Conservation (phyloP, 92 coral and sea anemone species). For the Parazoanthus swiftii region DNA sequence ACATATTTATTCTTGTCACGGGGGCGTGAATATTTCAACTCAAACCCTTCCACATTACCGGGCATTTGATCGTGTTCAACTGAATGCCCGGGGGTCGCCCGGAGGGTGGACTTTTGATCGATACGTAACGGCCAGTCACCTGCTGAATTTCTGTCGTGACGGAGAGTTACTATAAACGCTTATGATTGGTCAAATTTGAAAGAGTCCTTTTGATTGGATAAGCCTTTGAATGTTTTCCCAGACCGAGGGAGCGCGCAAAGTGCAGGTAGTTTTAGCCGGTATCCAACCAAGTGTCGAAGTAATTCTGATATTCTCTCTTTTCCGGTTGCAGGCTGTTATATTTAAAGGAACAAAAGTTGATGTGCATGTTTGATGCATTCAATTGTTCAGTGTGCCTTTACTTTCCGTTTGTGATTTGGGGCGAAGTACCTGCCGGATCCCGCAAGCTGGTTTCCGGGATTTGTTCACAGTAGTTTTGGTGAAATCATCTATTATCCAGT, state of each 20-base stretch:
- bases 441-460: neutral
- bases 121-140: too few species aligned
- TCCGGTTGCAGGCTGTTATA: slow-evolving; percentile 24
- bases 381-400: neutral
- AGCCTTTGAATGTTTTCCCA: neutral
- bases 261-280: neutral
- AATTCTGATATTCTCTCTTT: neutral
- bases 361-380: neutral
- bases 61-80: too few species aligned
- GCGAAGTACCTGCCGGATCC: neutral
- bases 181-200: slow-evolving; percentile 6
- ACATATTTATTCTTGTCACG: too few species aligned
- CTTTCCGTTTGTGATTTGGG: neutral
- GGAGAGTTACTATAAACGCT: neutral
- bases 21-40: too few species aligned
- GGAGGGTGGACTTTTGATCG: too few species aligned
- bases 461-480: neutral
- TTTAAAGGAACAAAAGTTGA: neutral
- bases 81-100: too few species aligned
- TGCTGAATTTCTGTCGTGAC: neutral
- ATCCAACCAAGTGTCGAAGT: neutral
- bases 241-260: neutral
- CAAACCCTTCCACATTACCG: too few species aligned
- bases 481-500: too few species aligned
- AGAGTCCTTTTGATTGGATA: slow-evolving; percentile 16